Conservation (phyloP, 2,888 invertebrate species). For the Tetheella fluctuosa region DNA sequence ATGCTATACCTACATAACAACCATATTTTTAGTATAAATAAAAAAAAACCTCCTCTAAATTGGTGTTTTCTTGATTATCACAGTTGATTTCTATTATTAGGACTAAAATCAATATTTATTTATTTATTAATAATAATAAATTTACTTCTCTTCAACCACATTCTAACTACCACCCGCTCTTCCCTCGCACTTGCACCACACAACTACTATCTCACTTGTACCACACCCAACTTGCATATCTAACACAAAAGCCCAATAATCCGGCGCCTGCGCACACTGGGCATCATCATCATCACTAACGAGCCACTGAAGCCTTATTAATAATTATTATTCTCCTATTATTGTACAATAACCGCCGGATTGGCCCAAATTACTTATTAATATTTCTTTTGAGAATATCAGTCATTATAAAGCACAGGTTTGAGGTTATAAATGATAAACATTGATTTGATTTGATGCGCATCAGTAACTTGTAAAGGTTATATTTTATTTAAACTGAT, state of each 20-base stretch:
- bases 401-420: neutral
- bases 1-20: too few species aligned
- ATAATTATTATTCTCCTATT: constrained; percentile 55
- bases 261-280: constrained; percentile 26
- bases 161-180: too few species aligned
- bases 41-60: too few species aligned
- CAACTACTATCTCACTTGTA: constrained; percentile 9
- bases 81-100: too few species aligned
- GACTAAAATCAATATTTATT: too few species aligned
- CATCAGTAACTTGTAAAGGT: neutral
- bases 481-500: neutral
- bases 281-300: constrained; percentile 7
- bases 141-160: neutral
- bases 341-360: constrained; percentile 36
- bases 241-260: constrained; percentile 27
- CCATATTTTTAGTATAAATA: too few species aligned
- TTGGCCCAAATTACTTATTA: constrained; percentile 56
- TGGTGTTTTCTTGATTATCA: too few species aligned
- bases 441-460: neutral
- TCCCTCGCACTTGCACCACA: too few species aligned
- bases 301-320: constrained; percentile 44
- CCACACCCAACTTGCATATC: constrained; percentile 25
- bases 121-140: too few species aligned
- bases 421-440: constrained; percentile 9
- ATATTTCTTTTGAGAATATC: constrained; percentile 31